Percentiles rank a stretch among this genome's conserved stretches.
phyloP scores from a whole-genome alignment of 2,113 vertebrate species.

The Triplophysa rosa region DNA sequence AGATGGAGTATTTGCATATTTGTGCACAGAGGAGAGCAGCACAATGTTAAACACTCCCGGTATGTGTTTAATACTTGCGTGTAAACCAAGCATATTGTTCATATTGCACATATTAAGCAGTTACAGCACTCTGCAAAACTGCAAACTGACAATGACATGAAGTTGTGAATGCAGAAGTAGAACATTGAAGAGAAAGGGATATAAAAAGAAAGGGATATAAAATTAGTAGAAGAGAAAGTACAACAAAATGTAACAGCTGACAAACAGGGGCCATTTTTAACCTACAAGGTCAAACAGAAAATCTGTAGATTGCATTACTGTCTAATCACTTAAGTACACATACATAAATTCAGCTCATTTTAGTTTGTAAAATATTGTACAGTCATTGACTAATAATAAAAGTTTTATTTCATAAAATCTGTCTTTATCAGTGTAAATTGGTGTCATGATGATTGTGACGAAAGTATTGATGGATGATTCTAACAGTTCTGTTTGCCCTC shows the following conservation, averaged over 20 bases:
- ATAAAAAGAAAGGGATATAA: not conserved
- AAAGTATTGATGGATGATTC: not conserved
- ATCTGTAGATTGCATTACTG: not conserved
- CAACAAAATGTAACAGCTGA: constrained; percentile 4
- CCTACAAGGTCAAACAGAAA: constrained; percentile 26
- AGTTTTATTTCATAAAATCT: too few species aligned
- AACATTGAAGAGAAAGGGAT: not conserved
- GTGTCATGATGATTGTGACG: constrained; percentile 12
- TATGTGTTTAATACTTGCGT: not conserved
- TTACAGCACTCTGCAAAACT: not conserved
- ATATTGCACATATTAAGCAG: too few species aligned
- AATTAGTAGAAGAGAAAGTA: not conserved
- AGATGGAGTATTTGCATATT: not conserved
- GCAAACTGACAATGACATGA: not conserved
- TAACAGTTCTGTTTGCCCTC: constrained; percentile 47
- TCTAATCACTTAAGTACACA: not conserved
- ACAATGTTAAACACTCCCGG: not conserved
- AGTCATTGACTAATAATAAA: not conserved
- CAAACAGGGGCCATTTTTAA: constrained; percentile 1
- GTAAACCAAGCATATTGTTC: not conserved
- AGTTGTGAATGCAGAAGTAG: not conserved
- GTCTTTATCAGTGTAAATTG: not conserved
- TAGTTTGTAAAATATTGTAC: not conserved
- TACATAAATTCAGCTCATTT: not conserved
- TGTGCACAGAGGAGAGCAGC: not conserved